Conservation (phyloP, 2,113 vertebrate genomes). For the Cryptotis parvus region DNA sequence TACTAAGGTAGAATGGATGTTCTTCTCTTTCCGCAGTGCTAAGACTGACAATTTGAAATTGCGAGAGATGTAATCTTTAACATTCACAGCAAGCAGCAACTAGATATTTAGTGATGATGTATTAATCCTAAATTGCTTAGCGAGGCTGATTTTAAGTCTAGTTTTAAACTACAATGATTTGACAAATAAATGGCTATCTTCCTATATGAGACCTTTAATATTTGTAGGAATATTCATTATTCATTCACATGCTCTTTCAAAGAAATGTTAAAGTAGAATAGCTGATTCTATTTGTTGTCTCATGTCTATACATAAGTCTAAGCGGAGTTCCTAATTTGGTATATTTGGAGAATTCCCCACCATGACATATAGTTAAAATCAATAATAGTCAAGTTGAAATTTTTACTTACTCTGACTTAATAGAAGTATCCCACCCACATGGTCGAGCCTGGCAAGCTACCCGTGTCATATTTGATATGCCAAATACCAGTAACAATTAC, state of each 20-base stretch:
- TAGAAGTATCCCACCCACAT: too few species aligned
- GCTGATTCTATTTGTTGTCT: not conserved
- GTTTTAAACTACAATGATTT: not conserved
- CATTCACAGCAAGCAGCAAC: not conserved
- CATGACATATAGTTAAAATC: not conserved
- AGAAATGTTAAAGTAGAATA: not conserved
- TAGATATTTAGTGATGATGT: not conserved
- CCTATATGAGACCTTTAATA: not conserved
- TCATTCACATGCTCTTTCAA: not conserved
- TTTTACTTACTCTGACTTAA: not conserved
- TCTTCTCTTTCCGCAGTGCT: not conserved
- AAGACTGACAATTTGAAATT: not conserved
- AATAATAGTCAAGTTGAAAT: not conserved
- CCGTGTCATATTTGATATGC: too few species aligned
- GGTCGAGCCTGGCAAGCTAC: too few species aligned
- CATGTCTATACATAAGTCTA: not conserved
- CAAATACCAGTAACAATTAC: too few species aligned
- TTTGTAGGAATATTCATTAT: not conserved
- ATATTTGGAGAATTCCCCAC: not conserved
- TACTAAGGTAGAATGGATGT: not conserved
- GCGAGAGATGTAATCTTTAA: not conserved
- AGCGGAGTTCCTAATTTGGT: not conserved
- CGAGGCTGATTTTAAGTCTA: conserved; percentile 46
- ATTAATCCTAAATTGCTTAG: not conserved
- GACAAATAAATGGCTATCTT: not conserved